Evolutionary conservation across 2,888 invertebrate genomes (phyloP).

Genomic region (Taenaris catops): DNA sequence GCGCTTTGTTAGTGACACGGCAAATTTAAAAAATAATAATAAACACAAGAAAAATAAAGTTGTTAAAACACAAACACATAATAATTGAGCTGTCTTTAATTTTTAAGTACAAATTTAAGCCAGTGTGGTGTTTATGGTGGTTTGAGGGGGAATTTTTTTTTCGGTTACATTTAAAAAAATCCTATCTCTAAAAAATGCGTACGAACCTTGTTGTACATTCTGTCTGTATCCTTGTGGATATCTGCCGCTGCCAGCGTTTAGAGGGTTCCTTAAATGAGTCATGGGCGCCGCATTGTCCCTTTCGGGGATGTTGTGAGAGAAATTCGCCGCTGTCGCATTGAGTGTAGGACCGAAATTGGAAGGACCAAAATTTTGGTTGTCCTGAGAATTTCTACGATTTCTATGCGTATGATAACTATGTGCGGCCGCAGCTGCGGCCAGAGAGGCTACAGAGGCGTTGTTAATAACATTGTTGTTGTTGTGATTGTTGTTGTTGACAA

Average conservation of each 20-base stretch:
- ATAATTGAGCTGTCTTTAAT: slow-evolving; percentile 67
- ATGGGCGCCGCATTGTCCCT: slow-evolving; percentile 67
- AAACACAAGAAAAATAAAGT: slow-evolving; percentile 36
- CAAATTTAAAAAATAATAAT: slow-evolving; percentile 24
- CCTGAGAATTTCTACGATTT: slow-evolving; percentile 68
- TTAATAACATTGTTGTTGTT: slow-evolving; percentile 76
- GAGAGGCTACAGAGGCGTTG: slow-evolving; percentile 71
- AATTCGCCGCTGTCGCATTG: slow-evolving; percentile 63
- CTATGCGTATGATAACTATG: slow-evolving; percentile 71
- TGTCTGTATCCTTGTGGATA: slow-evolving; percentile 69
- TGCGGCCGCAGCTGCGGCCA: slow-evolving; percentile 72
- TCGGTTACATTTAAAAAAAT: no score
- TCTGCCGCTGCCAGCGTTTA: slow-evolving; percentile 66
- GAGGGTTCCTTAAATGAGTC: slow-evolving; percentile 66
- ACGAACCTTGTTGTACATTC: slow-evolving; percentile 76
- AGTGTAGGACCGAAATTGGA: slow-evolving; percentile 68
- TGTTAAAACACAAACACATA: slow-evolving; percentile 32
- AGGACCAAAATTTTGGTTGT: slow-evolving; percentile 58
- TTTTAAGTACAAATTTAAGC: slow-evolving; percentile 61
- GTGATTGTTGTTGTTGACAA: slow-evolving; percentile 76
- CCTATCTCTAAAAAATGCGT: slow-evolving; percentile 55
- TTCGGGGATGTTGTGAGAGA: slow-evolving; percentile 59
- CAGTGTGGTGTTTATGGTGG: slow-evolving; percentile 69
- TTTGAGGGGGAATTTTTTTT: no score
- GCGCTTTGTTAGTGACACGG: slow-evolving; percentile 53